Conservation (phyloP, 30 jellyfish, hydroid and myxozoan species). For the Hydractinia symbiolongicarpus region DNA sequence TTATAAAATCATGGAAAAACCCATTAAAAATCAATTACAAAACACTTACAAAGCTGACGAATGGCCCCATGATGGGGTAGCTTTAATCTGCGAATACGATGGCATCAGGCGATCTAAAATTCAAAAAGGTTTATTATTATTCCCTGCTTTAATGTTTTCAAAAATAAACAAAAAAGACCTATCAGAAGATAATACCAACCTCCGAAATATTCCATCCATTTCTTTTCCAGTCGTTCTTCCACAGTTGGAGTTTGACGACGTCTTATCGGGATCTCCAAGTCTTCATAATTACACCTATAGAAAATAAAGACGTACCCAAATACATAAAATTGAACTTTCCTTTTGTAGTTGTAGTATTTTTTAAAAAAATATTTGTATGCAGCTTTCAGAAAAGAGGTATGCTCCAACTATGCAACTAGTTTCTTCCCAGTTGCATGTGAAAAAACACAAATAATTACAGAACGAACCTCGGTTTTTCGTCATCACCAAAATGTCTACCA, state of each 20-base stretch:
- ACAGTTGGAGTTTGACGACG: conserved; percentile 25
- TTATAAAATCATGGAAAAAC: too few species aligned
- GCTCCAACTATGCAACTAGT: too few species aligned
- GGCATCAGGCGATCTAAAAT: conserved; percentile 9
- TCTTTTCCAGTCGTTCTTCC: conserved; percentile 29
- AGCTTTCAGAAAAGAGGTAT: too few species aligned
- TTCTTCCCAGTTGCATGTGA: too few species aligned
- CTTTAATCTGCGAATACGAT: background rate
- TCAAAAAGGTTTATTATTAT: background rate
- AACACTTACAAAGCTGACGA: conserved; percentile 1
- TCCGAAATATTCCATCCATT: conserved; percentile 34
- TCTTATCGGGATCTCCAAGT: background rate
- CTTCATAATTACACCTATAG: background rate
- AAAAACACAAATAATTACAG: too few species aligned
- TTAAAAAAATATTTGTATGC: too few species aligned
- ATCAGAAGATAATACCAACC: conserved; percentile 10
- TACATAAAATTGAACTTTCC: too few species aligned
- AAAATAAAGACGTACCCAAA: too few species aligned
- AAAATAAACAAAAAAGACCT: background rate
- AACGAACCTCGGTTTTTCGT: too few species aligned
- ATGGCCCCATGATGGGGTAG: conserved; percentile 4
- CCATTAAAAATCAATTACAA: too few species aligned
- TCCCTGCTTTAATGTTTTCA: background rate
- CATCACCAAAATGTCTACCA: too few species aligned
- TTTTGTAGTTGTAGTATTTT: too few species aligned